Evolutionary conservation across 2,797 vertebrate genomes (phyloP), one percentile per base, ranked within the genome.

Genomic region (Enteromius trimaculatus): DNA sequence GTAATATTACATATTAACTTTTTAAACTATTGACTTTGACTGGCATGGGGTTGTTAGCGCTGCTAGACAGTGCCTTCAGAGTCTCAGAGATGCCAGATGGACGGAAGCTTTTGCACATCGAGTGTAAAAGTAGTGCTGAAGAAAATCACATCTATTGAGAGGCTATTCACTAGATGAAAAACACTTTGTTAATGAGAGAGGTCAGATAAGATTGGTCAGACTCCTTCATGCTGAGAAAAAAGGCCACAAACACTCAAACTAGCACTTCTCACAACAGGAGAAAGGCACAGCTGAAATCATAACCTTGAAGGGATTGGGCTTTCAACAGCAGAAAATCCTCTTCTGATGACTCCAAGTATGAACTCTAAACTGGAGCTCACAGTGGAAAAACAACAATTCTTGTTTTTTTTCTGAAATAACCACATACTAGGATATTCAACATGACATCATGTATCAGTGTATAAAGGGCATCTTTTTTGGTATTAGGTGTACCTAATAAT

Each of bases 171-270:
- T 65, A 29, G 16, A 66, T 66, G 80, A 66, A 53, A 37, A 75
- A 39, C 68, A 72, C 53, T 81, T 65, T 64, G 21, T 64, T 75
- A 82, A 65, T 66, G n/a, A 82, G 44, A 66, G 29, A 19, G 29
- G 29, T 81, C 58, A 81, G 49, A 75, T 34, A 29, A 39, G 80
- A 81, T 74, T 51, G 69, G 19, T 65, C 42, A 62, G 55, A 49
- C 68, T 64, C 21, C 49, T 79, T 42, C 34, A 72, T n/a, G 37
- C 79, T 72, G 39, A 75, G 58, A 65, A 65, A 64, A 82, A 76
- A 39, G 70, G 31, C 80, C 70, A 74, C 31, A 82, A 65, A 75
- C 53, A 82, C 71, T 82, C 60, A 65, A 81, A 75, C 80, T 49
- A 74, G 23, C 71, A 75, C 31, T 66, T 82, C 70, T 82, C 80